These are phyloP conservation scores for Drosophila lini DNA, from an alignment of 1,140 invertebrate genomes.

Conservation along the genomic window DNA sequence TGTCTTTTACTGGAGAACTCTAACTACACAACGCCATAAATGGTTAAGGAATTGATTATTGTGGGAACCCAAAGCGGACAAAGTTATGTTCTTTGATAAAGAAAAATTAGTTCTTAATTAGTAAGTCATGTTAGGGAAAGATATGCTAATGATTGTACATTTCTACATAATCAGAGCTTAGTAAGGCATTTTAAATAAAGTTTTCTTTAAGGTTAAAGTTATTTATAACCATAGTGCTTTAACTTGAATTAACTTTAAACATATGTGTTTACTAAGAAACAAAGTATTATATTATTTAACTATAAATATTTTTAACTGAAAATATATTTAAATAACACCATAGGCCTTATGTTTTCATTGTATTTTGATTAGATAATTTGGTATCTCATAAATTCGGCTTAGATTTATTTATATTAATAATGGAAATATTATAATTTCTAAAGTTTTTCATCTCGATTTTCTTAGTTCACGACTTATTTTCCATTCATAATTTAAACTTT, in stretches of 20 bases:
- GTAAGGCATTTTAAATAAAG: not conserved
- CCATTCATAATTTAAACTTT: not conserved
- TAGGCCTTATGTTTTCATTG: not conserved
- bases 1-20: constrained; percentile 11
- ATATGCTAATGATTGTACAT: no score
- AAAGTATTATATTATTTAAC: no score
- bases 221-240: not conserved
- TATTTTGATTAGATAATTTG: not conserved
- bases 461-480: no score
- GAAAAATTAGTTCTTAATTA: constrained; percentile 11
- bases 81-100: not conserved
- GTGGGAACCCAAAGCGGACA: constrained; percentile 19
- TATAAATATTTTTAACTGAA: no score
- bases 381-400: not conserved
- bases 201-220: not conserved
- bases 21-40: constrained; percentile 31
- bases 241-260: no score
- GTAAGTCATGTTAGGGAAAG: not conserved
- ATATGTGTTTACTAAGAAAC: no score
- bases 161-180: not conserved
- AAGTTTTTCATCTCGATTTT: not conserved
- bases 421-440: no score
- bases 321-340: not conserved
- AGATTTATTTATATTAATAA: not conserved
- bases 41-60: constrained; percentile 35